These are phyloP conservation scores for Ochlodes sylvanus DNA, from an alignment of 2,888 invertebrate genomes.

Conservation along the genomic window DNA sequence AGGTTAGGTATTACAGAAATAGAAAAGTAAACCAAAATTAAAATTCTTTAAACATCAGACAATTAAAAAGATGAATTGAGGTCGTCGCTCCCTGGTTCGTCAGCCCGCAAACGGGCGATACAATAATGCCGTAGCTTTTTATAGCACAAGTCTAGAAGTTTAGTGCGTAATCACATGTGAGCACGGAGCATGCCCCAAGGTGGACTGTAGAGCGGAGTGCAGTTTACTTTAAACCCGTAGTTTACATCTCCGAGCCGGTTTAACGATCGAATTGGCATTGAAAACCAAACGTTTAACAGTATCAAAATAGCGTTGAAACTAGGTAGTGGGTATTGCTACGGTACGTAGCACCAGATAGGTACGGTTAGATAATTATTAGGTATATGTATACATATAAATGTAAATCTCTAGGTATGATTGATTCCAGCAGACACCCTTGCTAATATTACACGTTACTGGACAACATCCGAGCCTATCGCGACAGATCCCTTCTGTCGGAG, in stretches of 20 bases:
- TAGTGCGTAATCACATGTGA: not conserved
- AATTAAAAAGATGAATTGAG: slow-evolving; percentile 29
- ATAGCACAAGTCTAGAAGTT: slow-evolving; percentile 41
- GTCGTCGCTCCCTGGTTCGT: slow-evolving; percentile 44
- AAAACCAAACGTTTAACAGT: not conserved
- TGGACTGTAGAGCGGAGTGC: not conserved
- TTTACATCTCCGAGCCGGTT: not conserved
- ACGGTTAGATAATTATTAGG: too few species aligned
- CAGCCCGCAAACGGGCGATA: slow-evolving; percentile 33
- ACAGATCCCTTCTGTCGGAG: too few species aligned
- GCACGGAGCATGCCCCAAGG: too few species aligned
- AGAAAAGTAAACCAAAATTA: not conserved
- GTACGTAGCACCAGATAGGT: too few species aligned
- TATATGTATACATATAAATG: too few species aligned
- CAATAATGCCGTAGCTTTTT: slow-evolving; percentile 35
- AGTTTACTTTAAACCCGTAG: not conserved
- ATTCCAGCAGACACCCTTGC: too few species aligned
- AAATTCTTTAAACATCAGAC: slow-evolving; percentile 9
- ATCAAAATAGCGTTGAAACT: too few species aligned
- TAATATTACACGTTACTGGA: too few species aligned
- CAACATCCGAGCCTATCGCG: too few species aligned
- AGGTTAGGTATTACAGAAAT: too few species aligned
- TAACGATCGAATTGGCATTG: not conserved
- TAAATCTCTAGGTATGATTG: too few species aligned
- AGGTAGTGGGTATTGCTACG: too few species aligned